These are phyloP conservation scores for Acanthosepion lycidas DNA, from an alignment of 2,888 invertebrate genomes.

Conservation along the genomic window DNA sequence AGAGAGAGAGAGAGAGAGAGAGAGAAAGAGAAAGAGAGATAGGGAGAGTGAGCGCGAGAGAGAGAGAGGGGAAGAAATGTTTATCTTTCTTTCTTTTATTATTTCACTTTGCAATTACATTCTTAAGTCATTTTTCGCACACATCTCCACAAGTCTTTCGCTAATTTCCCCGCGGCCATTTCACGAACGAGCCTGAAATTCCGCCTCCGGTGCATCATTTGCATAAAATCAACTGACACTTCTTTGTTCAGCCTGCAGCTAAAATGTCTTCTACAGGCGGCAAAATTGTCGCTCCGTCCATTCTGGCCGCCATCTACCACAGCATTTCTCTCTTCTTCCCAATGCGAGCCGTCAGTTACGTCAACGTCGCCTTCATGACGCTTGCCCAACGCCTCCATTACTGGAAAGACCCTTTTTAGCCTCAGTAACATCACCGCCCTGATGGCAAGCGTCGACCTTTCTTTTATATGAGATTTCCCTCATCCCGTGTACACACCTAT, in stretches of 20 bases:
- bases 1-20: no score
- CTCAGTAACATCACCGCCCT: not conserved
- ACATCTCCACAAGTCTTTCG: not conserved
- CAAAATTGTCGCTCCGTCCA: not conserved
- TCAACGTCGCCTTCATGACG: not conserved
- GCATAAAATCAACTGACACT: conserved; percentile 1
- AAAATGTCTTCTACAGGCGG: conserved; percentile 1
- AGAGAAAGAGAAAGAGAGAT: no score
- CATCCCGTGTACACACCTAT: no score
- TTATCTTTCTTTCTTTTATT: not conserved
- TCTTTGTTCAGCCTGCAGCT: not conserved
- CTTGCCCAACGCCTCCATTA: not conserved
- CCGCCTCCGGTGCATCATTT: not conserved
- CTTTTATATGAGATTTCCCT: not conserved
- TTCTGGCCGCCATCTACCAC: not conserved
- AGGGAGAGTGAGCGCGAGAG: no score
- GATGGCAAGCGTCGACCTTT: not conserved
- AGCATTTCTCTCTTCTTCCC: not conserved
- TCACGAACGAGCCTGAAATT: not conserved
- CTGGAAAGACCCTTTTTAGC: not conserved
- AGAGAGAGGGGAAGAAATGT: no score
- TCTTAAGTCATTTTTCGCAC: not conserved
- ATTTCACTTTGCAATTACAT: not conserved
- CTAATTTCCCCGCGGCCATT: not conserved
- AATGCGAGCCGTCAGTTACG: not conserved